Conservation (phyloP, 2,113 vertebrate genomes). For the Labeo rohita region DNA sequence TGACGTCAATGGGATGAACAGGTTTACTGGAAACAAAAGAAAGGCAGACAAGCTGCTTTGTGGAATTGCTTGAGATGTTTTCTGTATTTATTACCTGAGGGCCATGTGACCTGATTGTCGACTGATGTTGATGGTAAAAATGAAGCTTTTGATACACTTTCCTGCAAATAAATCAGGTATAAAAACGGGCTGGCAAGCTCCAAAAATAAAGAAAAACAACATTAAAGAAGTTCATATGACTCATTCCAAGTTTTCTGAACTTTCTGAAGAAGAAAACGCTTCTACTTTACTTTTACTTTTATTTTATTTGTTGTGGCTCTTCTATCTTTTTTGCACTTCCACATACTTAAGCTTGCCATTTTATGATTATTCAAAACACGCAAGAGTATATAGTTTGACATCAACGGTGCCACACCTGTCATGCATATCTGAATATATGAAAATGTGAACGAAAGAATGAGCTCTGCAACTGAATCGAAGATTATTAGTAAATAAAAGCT, state of each 20-base stretch:
- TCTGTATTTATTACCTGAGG: not conserved
- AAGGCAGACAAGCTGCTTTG: not conserved
- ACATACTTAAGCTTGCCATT: not conserved
- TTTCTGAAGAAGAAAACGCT: not conserved
- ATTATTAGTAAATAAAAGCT: not conserved
- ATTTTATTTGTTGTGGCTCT: not conserved
- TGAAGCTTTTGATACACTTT: not conserved
- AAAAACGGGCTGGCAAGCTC: not conserved
- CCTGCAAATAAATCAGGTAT: not conserved
- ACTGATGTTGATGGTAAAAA: not conserved
- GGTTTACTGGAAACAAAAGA: conserved; percentile 10
- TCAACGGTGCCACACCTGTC: not conserved
- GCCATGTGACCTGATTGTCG: not conserved
- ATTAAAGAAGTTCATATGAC: not conserved
- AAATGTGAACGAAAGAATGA: not conserved
- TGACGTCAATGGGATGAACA: not conserved
- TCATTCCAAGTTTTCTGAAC: not conserved
- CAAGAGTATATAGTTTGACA: not conserved
- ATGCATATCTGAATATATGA: not conserved
- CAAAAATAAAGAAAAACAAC: not conserved
- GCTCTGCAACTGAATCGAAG: not conserved
- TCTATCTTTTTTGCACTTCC: not conserved
- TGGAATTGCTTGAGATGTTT: not conserved
- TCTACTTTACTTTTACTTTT: not conserved
- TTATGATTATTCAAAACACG: not conserved